These are phyloP conservation scores for Coelopa frigida DNA, from an alignment of 1,140 invertebrate species.

Conservation along the genomic window DNA sequence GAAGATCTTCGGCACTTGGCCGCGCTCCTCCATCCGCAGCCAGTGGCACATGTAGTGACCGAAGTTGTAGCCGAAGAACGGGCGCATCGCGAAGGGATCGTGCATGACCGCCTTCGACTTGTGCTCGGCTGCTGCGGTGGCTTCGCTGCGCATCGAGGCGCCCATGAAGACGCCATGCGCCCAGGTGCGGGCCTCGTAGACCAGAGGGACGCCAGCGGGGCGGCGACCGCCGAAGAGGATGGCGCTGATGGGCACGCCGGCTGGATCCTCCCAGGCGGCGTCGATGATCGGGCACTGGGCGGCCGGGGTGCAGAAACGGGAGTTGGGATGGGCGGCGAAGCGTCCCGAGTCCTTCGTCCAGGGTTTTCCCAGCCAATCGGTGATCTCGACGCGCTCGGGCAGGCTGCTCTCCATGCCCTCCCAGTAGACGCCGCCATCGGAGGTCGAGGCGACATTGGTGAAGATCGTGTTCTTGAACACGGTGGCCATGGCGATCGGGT, in stretches of 20 bases:
- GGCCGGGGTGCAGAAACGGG: conserved; percentile 83
- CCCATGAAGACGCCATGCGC: conserved; percentile 88
- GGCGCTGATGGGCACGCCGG: conserved; percentile 82
- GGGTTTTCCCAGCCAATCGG: conserved; percentile 65
- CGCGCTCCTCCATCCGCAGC: conserved; percentile 63
- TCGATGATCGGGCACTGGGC: conserved; percentile 85
- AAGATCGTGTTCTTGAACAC: conserved; percentile 84
- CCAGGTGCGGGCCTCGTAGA: conserved; percentile 85
- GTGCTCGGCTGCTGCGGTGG: conserved; percentile 90
- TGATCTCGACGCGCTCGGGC: conserved; percentile 52
- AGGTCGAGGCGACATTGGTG: conserved; percentile 88
- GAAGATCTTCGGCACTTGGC: conserved; percentile 72
- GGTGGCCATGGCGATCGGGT: conserved; percentile 89
- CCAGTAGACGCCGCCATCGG: conserved; percentile 84
- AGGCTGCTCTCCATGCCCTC: conserved; percentile 75
- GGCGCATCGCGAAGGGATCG: conserved; percentile 93
- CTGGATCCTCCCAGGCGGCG: conserved; percentile 64
- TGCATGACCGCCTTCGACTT: conserved; percentile 85
- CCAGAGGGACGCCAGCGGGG: conserved; percentile 78
- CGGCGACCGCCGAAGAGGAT: conserved; percentile 89
- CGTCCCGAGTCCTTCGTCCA: conserved; percentile 58
- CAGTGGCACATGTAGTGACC: conserved; percentile 86
- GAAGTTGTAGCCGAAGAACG: conserved; percentile 96
- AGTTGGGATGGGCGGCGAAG: conserved; percentile 80
- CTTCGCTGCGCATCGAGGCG: conserved; percentile 81